A percentile compares a stretch with the other conserved stretches of the same genome.
Conservation (phyloP, 1,140 invertebrate genomes). For the Drosophila tani region DNA sequence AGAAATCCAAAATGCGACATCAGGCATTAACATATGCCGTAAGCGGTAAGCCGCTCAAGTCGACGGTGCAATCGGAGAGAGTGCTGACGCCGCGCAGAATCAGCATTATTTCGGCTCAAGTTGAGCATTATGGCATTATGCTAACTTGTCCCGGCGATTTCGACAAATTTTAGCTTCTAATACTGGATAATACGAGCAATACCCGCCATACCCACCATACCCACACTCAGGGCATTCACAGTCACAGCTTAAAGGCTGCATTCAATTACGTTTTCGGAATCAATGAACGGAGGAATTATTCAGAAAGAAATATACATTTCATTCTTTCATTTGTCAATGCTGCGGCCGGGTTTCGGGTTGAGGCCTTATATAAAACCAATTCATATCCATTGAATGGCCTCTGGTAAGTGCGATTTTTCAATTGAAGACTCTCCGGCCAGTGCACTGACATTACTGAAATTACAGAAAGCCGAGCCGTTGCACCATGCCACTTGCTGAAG, state of each 20-base stretch:
- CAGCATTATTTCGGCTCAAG: constrained; percentile 54
- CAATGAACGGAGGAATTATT: constrained; percentile 75
- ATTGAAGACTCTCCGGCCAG: constrained; percentile 57
- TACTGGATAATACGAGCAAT: constrained; percentile 24
- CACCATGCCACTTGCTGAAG: constrained; percentile 7
- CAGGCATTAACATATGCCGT: constrained; percentile 30
- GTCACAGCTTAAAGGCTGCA: constrained; percentile 31
- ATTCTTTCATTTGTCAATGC: constrained; percentile 37
- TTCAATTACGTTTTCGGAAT: constrained; percentile 81
- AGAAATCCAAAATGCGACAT: constrained; percentile 18
- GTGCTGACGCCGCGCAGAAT: constrained; percentile 62
- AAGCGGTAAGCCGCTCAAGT: constrained; percentile 51
- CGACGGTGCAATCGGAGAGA: constrained; percentile 58
- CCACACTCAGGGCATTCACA: constrained; percentile 14
- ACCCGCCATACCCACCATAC: constrained; percentile 13
- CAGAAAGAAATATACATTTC: constrained; percentile 60
- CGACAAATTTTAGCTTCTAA: constrained; percentile 57
- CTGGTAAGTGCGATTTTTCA: constrained; percentile 54
- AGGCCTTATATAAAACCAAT: constrained; percentile 52
- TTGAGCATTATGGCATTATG: constrained; percentile 44
- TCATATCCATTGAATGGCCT: constrained; percentile 72
- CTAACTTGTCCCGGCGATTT: constrained; percentile 46
- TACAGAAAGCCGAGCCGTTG: constrained; percentile 43
- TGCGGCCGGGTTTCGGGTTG: constrained; percentile 14
- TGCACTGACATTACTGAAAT: constrained; percentile 42